These are phyloP conservation scores for Anguilla anguilla DNA, from an alignment of 2,797 vertebrate genomes.

Conservation along the genomic window DNA sequence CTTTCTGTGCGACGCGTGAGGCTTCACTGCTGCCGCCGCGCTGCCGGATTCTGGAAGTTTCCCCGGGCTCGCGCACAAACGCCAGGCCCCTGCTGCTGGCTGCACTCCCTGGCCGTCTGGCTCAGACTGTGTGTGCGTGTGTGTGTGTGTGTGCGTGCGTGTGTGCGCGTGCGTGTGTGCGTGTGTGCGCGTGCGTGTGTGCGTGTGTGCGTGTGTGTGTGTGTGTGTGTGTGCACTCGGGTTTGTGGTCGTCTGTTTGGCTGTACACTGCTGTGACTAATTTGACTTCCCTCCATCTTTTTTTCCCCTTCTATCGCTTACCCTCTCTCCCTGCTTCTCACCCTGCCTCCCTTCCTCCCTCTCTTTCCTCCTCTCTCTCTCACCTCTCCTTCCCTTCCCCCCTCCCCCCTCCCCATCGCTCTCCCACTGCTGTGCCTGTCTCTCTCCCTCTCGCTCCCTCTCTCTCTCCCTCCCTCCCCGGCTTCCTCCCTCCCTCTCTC, in stretches of 20 bases:
- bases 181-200: conserved; percentile 31
- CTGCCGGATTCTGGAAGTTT: neutral
- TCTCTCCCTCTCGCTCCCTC: conserved; percentile 8
- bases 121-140: conserved; percentile 38
- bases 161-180: neutral
- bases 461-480: neutral
- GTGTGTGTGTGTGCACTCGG: too few relatives aligned
- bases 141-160: neutral
- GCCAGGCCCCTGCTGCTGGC: conserved; percentile 26
- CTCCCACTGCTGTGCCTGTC: neutral
- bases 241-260: conserved; percentile 9
- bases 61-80: conserved; percentile 38
- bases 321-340: neutral
- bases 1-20: neutral
- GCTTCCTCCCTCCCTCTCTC: neutral
- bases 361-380: neutral
- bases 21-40: neutral
- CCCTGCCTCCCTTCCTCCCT: neutral
- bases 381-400: neutral
- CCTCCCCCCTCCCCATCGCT: neutral
- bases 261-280: conserved; percentile 15
- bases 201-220: neutral
- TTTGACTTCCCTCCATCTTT: conserved; percentile 30
- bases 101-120: conserved; percentile 27
- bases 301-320: neutral